phyloP scores from a whole-genome alignment of 1,140 invertebrate genomes.

The Bombus affinis region DNA sequence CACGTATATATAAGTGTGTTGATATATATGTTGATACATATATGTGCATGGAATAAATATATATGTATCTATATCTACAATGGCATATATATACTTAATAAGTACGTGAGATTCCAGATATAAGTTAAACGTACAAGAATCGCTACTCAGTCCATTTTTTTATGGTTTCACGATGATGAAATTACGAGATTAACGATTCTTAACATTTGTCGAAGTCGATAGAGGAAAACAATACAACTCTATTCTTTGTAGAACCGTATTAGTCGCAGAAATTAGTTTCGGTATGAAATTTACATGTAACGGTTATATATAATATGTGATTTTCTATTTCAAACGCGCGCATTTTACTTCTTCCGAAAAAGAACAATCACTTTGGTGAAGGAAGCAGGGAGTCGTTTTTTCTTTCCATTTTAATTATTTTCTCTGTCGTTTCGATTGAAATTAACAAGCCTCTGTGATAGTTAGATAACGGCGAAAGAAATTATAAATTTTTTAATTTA shows the following conservation, averaged over 20 bases:
- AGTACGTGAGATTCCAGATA: background rate
- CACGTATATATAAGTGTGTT: too few relatives aligned
- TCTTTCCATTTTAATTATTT: background rate
- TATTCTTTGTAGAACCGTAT: background rate
- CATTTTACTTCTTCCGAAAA: background rate
- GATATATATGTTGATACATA: too few relatives aligned
- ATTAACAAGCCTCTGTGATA: slow-evolving; percentile 31
- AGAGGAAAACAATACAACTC: background rate
- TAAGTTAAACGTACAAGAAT: background rate
- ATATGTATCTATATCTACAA: too few relatives aligned
- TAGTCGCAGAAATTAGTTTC: background rate
- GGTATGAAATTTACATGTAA: background rate
- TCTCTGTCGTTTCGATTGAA: background rate
- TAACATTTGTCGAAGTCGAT: slow-evolving; percentile 4
- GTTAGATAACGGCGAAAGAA: slow-evolving; percentile 13
- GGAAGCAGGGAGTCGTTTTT: background rate
- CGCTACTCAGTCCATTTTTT: background rate
- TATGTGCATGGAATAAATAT: too few relatives aligned
- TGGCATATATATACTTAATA: background rate
- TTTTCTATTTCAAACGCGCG: slow-evolving; percentile 6
- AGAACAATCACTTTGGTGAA: background rate
- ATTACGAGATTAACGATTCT: background rate
- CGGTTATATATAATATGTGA: background rate
- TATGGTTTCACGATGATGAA: background rate
- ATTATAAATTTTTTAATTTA: slow-evolving; percentile 42